Evolutionary conservation across 2,113 vertebrate genomes (phyloP).

Genomic region (Nothoprocta pentlandii): DNA sequence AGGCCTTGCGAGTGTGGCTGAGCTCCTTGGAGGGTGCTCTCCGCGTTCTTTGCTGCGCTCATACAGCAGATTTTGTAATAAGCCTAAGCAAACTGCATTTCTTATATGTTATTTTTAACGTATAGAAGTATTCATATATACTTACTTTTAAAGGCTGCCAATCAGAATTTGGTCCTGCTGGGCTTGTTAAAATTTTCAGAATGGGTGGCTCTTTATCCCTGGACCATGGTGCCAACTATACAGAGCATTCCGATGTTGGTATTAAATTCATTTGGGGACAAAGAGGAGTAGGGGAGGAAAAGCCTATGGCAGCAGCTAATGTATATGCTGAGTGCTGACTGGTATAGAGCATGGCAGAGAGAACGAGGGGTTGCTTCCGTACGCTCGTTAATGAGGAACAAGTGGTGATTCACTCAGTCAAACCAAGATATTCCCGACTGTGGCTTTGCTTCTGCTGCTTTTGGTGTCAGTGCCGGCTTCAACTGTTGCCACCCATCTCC

Average conservation of each 20-base stretch:
- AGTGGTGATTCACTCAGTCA: neutral
- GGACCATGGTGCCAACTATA: neutral
- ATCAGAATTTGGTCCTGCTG: neutral
- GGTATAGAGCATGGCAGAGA: neutral
- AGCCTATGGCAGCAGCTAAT: rapidly evolving
- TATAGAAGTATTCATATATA: neutral
- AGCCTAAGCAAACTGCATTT: neutral
- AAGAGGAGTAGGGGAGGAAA: rapidly evolving
- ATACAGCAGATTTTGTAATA: neutral
- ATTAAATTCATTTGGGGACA: neutral
- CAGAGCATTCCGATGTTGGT: neutral
- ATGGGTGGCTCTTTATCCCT: neutral
- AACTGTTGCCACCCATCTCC: neutral
- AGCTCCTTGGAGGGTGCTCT: neutral
- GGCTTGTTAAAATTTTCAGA: neutral
- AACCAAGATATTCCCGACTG: neutral
- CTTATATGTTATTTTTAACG: neutral
- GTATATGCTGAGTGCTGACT: rapidly evolving
- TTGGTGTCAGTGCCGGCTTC: neutral
- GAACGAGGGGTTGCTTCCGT: neutral
- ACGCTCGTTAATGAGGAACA: rapidly evolving
- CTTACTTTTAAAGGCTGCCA: neutral
- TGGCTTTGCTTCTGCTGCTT: neutral
- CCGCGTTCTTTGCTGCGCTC: neutral
- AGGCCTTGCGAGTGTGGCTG: neutral